Conservation (phyloP, 2,113 vertebrate genomes). For the Petaurus breviceps region DNA sequence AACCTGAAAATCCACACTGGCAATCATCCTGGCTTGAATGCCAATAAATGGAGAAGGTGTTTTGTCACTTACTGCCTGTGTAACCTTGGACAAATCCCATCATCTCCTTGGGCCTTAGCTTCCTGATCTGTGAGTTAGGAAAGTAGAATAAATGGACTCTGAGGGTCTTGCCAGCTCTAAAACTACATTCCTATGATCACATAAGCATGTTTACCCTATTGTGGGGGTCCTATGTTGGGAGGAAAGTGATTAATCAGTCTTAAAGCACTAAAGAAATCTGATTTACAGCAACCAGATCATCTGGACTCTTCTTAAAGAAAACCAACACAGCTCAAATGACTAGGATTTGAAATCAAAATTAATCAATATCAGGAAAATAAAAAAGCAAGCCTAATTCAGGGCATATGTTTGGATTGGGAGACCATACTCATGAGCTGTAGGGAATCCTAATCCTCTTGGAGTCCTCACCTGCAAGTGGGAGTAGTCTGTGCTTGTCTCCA, state of each 20-base stretch:
- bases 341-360: no score
- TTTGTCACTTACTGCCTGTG: background rate
- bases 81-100: background rate
- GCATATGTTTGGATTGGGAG: background rate
- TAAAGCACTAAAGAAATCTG: background rate
- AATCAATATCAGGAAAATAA: no score
- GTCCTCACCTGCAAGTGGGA: background rate
- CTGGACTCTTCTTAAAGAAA: background rate
- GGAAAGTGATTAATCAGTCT: background rate
- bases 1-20: background rate
- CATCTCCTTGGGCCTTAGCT: background rate
- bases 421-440: background rate
- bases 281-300: background rate
- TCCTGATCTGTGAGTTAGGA: background rate
- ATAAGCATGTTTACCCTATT: background rate
- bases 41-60: background rate
- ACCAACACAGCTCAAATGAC: background rate
- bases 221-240: background rate
- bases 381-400: background rate
- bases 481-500: background rate
- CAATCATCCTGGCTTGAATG: background rate
- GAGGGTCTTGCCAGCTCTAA: background rate
- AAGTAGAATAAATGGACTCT: background rate
- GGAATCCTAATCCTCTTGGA: background rate
- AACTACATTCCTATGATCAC: background rate